Base-by-base conservation (phyloP, 2,797 vertebrate species). In the Anabas testudineus region DNA sequence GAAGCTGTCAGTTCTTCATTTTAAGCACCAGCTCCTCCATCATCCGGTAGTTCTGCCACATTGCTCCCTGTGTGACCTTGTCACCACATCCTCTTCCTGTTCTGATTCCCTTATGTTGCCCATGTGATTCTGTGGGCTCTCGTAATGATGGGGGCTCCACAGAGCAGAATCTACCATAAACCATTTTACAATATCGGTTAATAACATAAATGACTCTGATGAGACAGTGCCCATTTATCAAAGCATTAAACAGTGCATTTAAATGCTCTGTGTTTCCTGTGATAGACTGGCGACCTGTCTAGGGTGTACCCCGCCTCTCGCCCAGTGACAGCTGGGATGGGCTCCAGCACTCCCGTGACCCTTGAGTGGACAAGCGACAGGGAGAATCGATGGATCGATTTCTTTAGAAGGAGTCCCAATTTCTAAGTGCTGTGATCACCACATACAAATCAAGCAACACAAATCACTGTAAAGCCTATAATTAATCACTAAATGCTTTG, bases 401-500 rank as follows among this genome's bases (percentile, higher is more conserved):
- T 21, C 54, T 77, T 81, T 18, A 52, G 54, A 54, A 39, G 36
- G 42, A 72, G 75, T 34, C 18, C 3, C 10, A 24, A 59, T 42
- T 51, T 63, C 34, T 37, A 82, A 80, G 59, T 65, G 76, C 74
- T 85, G 83, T 12, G 65, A 79, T 81, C 73, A 71, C 80, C 71
- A 30, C 57, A 61, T 55, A 61, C 62, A 78, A 81, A 70, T 74
- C 55, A 77, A 84, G 71, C 61, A 26, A 61, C 72, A 77, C 70
- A 80, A 84, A 84, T 88, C 81, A 81, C 46, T 79, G 78, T 82
- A 79, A 82, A 5, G 41, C 24, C 24, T 58, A 4, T 77, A 88
- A 86, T 84, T 77, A 81, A 87, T 80, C 84, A 79, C 30, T 22
- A 15, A 72, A 48, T 76, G 71, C 78, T 80, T 78, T 76, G 78